These are phyloP conservation scores for Galagoides demidoff DNA, from an alignment of 2,797 vertebrate species.

Conservation along the genomic window DNA sequence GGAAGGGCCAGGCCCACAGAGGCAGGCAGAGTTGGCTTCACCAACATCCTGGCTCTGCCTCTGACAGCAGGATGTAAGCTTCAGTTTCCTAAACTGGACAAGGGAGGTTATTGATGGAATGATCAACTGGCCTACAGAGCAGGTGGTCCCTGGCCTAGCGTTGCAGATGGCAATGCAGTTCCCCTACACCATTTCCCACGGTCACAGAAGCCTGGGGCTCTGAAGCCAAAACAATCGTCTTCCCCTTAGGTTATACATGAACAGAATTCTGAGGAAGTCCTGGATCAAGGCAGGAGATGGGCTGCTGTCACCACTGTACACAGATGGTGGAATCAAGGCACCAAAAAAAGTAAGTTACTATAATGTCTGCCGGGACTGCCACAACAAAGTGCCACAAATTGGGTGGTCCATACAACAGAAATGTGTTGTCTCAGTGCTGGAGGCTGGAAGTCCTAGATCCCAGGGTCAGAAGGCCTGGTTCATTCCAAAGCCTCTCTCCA, in stretches of 20 bases:
- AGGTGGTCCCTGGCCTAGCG: background rate
- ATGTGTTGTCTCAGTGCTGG: background rate
- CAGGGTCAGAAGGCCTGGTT: background rate
- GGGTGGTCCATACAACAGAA: background rate
- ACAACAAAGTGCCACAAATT: background rate
- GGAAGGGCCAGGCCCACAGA: background rate
- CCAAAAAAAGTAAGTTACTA: background rate
- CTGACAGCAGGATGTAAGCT: too few relatives aligned
- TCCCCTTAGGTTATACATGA: too few relatives aligned
- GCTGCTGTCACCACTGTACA: rapidly evolving
- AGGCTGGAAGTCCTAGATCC: background rate
- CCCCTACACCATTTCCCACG: too few relatives aligned
- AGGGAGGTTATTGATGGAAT: background rate
- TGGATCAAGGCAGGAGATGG: background rate
- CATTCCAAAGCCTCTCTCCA: background rate
- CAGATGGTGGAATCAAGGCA: background rate
- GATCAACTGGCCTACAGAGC: background rate
- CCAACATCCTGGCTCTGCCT: background rate
- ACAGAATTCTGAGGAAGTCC: background rate
- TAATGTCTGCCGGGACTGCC: background rate
- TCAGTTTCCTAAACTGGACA: background rate
- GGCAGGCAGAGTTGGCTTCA: background rate
- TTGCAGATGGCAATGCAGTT: background rate
- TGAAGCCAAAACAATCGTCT: background rate
- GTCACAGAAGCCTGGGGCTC: background rate